Conservation (phyloP, 2,888 invertebrate species). For the Pollenia griseotomentosa region DNA sequence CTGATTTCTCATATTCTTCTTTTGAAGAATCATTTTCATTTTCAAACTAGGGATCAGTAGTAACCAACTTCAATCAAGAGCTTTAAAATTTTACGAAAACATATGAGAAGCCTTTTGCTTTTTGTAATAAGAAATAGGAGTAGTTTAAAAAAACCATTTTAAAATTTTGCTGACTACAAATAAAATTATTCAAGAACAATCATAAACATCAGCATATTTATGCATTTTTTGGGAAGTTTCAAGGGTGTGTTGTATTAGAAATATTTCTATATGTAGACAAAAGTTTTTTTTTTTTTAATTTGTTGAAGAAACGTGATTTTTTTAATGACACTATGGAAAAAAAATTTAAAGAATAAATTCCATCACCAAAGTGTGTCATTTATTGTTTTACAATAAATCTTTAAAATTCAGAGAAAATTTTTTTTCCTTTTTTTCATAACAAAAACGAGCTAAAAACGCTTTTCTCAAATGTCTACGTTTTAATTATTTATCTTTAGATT, state of each 20-base stretch:
- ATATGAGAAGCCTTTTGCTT: slow-evolving; percentile 2
- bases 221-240: background rate
- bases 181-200: slow-evolving; percentile 9
- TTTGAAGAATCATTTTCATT: background rate
- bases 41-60: slow-evolving; percentile 24
- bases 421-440: background rate
- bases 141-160: background rate
- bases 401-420: background rate
- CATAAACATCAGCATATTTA: slow-evolving; percentile 31
- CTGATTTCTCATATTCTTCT: slow-evolving; percentile 18
- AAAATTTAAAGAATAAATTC: slow-evolving; percentile 1
- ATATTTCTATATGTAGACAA: slow-evolving; percentile 23
- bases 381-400: slow-evolving; percentile 36
- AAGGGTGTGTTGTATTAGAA: slow-evolving; percentile 22
- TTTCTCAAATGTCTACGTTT: slow-evolving; percentile 18
- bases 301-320: slow-evolving; percentile 58
- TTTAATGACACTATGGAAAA: slow-evolving; percentile 64
- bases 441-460: background rate
- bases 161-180: slow-evolving; percentile 44
- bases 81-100: background rate
- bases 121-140: slow-evolving; percentile 47
- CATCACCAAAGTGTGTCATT: slow-evolving; percentile 50
- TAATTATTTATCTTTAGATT: slow-evolving; percentile 25
- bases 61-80: background rate
- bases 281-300: slow-evolving; percentile 20